Conservation (phyloP, 2,797 vertebrate genomes). For the Propithecus perrieri region DNA sequence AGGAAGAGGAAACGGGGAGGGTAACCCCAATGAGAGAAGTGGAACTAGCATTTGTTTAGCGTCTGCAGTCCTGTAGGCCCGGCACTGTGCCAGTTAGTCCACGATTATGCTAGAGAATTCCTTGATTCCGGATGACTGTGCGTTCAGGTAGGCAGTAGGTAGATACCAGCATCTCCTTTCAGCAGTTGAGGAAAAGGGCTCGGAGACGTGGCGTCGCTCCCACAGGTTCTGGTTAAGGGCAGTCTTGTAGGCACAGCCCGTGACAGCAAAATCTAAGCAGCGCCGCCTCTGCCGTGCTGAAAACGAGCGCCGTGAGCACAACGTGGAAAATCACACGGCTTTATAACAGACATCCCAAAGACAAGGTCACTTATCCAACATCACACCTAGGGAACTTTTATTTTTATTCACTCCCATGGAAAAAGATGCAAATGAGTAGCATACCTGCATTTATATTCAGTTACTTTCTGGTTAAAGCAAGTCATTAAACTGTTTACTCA, state of each 20-base stretch:
- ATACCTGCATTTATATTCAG: constrained; percentile 76
- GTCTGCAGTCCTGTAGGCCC: too few relatives aligned
- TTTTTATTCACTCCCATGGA: constrained; percentile 56
- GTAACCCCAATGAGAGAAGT: neutral
- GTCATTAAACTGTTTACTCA: constrained; percentile 72
- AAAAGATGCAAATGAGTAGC: constrained; percentile 58
- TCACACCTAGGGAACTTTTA: constrained; percentile 30
- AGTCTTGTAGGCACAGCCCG: neutral
- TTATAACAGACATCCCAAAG: neutral
- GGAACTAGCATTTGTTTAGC: neutral
- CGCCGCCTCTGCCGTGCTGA: neutral
- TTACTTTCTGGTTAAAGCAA: constrained; percentile 66
- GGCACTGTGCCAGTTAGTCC: neutral
- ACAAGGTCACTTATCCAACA: neutral
- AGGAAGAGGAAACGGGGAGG: neutral
- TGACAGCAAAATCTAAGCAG: neutral
- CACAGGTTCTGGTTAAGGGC: neutral
- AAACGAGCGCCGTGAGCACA: neutral
- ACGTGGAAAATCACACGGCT: neutral
- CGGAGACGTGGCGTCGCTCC: neutral
- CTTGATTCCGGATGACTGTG: neutral
- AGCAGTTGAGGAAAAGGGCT: neutral
- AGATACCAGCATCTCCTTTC: neutral
- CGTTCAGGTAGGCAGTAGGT: neutral
- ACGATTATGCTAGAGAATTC: neutral